These are phyloP conservation scores for Timema podura DNA, from an alignment of 2,888 invertebrate genomes.

Conservation along the genomic window DNA sequence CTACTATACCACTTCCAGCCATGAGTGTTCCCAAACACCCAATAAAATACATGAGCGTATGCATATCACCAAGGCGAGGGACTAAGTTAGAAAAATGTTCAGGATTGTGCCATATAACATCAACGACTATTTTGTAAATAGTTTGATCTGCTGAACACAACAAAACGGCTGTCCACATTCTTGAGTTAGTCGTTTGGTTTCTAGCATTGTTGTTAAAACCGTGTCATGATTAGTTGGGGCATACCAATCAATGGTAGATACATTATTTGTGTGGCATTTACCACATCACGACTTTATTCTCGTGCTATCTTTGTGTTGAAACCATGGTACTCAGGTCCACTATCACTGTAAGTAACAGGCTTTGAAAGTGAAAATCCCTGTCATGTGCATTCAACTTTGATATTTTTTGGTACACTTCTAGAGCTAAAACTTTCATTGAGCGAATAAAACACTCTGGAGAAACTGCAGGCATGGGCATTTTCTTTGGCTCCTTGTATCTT, in stretches of 20 bases:
- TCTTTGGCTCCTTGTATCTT: background rate
- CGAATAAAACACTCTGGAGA: background rate
- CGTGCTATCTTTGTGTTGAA: conserved; percentile 2
- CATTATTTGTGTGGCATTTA: background rate
- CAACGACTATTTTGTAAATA: conserved; percentile 9
- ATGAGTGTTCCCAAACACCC: background rate
- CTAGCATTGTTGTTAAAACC: background rate
- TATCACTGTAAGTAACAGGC: background rate
- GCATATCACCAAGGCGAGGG: background rate
- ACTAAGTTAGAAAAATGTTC: background rate
- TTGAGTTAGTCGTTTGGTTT: background rate
- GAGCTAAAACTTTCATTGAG: background rate
- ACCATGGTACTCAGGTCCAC: background rate
- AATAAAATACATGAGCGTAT: background rate
- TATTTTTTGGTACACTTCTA: background rate
- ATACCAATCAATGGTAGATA: conserved; percentile 4
- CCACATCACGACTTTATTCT: background rate
- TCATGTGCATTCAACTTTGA: background rate
- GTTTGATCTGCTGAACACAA: conserved; percentile 6
- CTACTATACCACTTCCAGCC: background rate
- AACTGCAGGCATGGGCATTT: background rate
- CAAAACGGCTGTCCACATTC: background rate
- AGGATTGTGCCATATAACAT: conserved; percentile 6
- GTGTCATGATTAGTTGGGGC: conserved; percentile 5
- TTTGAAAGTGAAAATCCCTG: background rate